Conservation (phyloP, 2,113 vertebrate species). For the Illadopsis cleaveri region DNA sequence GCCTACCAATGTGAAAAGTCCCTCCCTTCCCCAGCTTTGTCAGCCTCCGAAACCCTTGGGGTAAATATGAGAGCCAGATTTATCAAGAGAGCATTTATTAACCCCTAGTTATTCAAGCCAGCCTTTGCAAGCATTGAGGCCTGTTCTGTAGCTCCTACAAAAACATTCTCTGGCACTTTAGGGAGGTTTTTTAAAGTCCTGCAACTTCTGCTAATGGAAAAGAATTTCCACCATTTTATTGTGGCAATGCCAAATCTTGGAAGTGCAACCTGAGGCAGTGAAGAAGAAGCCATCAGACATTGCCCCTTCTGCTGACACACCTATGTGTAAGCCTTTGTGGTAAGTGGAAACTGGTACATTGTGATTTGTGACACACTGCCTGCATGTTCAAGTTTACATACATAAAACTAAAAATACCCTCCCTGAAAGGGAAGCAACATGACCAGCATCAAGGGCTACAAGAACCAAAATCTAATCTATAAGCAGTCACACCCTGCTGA, state of each 20-base stretch:
- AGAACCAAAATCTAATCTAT: not conserved
- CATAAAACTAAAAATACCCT: not conserved
- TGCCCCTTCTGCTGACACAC: not conserved
- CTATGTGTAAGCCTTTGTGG: not conserved
- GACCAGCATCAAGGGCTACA: not conserved
- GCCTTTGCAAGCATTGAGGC: not conserved
- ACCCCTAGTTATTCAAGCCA: not conserved
- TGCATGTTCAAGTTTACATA: not conserved
- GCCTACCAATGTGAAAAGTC: not conserved
- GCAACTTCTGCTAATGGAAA: not conserved
- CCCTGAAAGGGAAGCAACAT: not conserved
- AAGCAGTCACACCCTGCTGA: not conserved
- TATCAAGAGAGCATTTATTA: not conserved
- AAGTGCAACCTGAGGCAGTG: not conserved
- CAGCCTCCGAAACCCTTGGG: not conserved
- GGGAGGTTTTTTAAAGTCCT: not conserved
- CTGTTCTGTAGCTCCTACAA: not conserved
- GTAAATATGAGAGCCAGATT: not conserved
- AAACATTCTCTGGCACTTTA: not conserved
- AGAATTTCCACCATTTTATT: not conserved
- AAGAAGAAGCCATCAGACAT: not conserved
- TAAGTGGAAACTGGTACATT: not conserved
- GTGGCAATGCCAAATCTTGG: not conserved
- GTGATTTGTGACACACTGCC: not conserved
- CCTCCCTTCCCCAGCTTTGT: not conserved